These are phyloP conservation scores for Pelochelys cantorii DNA, from an alignment of 2,797 vertebrate species.

Conservation along the genomic window DNA sequence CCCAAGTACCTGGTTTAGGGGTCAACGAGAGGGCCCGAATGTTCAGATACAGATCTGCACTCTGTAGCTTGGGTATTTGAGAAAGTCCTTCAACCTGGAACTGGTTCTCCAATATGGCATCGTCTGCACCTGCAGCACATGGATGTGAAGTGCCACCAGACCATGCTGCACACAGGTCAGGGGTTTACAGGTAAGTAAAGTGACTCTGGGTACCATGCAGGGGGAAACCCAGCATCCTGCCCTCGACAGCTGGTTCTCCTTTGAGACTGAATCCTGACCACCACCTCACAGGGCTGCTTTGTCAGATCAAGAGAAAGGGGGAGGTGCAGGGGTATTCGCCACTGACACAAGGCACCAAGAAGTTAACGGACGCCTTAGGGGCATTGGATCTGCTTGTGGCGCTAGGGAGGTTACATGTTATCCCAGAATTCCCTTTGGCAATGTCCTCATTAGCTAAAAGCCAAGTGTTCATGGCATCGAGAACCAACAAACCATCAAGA, in stretches of 20 bases:
- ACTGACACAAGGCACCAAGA: background rate
- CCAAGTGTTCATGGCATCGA: accelerated
- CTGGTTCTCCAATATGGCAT: background rate
- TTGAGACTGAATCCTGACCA: background rate
- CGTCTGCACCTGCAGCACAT: background rate
- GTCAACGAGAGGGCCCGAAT: background rate
- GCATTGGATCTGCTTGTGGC: accelerated
- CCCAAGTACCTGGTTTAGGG: background rate
- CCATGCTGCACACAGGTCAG: background rate
- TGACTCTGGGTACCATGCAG: too few species aligned
- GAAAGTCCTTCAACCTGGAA: background rate
- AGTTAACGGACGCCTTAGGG: background rate
- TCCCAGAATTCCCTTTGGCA: accelerated
- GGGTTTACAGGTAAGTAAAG: background rate
- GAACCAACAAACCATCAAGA: constrained; percentile 18
- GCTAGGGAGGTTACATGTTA: accelerated
- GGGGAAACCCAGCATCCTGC: background rate
- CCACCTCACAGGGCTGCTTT: background rate
- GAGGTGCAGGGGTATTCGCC: background rate
- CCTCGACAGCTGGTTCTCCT: background rate
- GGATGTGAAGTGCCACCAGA: background rate
- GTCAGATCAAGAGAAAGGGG: background rate
- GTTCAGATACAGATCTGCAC: background rate
- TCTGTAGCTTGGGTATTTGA: background rate
- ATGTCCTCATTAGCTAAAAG: background rate